Evolutionary conservation across 2,888 invertebrate species (phyloP).

Genomic region (Frankliniella fusca): DNA sequence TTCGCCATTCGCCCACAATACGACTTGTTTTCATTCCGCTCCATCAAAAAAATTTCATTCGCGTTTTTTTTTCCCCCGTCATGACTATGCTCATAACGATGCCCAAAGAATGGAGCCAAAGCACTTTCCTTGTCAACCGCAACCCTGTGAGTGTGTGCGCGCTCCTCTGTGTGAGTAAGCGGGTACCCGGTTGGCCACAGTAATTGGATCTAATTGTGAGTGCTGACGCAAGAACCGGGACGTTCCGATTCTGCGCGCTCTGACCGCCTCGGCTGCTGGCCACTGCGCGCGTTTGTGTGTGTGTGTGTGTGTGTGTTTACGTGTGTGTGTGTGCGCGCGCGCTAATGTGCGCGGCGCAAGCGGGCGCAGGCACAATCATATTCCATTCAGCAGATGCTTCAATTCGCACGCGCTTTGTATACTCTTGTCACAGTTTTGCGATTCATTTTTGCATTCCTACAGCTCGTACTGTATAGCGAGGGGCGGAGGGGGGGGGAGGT

Average conservation of each 20-base stretch:
- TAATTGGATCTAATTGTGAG: slow-evolving; percentile 17
- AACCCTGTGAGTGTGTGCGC: neutral
- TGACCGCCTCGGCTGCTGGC: neutral
- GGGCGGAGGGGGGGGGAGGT: too few relatives aligned
- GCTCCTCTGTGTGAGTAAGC: neutral
- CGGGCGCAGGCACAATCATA: neutral
- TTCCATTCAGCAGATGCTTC: too few relatives aligned
- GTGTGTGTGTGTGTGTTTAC: neutral
- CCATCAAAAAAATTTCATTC: neutral
- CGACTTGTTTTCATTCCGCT: neutral
- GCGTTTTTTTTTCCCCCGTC: neutral
- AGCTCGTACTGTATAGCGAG: too few relatives aligned
- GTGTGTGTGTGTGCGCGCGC: neutral
- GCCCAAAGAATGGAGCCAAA: neutral
- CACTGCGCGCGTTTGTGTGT: neutral
- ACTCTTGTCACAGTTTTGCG: too few relatives aligned
- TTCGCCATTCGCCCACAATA: neutral
- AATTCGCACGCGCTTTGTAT: too few relatives aligned
- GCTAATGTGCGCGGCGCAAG: neutral
- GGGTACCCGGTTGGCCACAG: slow-evolving; percentile 9
- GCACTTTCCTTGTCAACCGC: neutral
- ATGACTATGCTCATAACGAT: too few relatives aligned
- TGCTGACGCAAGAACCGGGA: slow-evolving; percentile 20
- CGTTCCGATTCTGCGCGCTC: neutral
- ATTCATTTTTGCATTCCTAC: too few relatives aligned